Conservation (phyloP, 1,140 invertebrate species). For the Drosophila albomicans region DNA sequence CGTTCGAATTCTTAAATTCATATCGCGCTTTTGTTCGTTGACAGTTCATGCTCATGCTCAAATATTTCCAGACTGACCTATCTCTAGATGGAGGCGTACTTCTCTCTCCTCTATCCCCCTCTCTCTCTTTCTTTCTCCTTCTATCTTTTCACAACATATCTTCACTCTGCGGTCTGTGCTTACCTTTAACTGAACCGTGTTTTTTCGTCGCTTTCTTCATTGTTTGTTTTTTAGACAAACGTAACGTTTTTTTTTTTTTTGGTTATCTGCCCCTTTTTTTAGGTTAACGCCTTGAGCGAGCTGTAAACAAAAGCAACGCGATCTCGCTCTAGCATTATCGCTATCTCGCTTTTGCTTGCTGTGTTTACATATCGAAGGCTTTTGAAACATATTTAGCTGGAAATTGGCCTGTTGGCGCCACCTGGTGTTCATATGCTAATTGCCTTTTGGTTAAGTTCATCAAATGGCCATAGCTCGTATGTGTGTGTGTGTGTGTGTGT, state of each 20-base stretch:
- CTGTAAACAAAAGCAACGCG: slow-evolving; percentile 35
- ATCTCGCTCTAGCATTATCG: neutral
- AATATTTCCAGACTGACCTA: slow-evolving; percentile 7
- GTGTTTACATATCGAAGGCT: slow-evolving; percentile 13
- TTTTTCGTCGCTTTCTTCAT: neutral
- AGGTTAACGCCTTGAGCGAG: slow-evolving; percentile 42
- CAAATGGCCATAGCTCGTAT: slow-evolving; percentile 39
- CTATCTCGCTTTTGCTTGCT: neutral
- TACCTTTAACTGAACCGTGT: slow-evolving; percentile 21
- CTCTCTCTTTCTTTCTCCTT: neutral
- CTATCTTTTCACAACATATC: neutral
- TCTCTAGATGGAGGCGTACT: neutral
- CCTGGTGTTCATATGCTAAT: slow-evolving; percentile 52
- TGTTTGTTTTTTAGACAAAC: slow-evolving; percentile 37
- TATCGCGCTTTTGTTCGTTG: slow-evolving; percentile 1
- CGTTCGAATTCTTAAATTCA: neutral
- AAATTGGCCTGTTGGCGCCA: slow-evolving; percentile 26
- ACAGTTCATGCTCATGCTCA: slow-evolving; percentile 7
- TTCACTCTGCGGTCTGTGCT: neutral
- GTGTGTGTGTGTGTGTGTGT: neutral
- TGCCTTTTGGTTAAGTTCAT: slow-evolving; percentile 36
- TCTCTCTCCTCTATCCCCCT: neutral
- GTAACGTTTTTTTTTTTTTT: slow-evolving; percentile 32
- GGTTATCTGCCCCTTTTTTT: slow-evolving; percentile 14
- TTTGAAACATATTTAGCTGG: slow-evolving; percentile 29